Evolutionary conservation across 2,113 vertebrate species (phyloP), one percentile per base, ranked within the genome.

Genomic region (Periophthalmodon schlosseri): DNA sequence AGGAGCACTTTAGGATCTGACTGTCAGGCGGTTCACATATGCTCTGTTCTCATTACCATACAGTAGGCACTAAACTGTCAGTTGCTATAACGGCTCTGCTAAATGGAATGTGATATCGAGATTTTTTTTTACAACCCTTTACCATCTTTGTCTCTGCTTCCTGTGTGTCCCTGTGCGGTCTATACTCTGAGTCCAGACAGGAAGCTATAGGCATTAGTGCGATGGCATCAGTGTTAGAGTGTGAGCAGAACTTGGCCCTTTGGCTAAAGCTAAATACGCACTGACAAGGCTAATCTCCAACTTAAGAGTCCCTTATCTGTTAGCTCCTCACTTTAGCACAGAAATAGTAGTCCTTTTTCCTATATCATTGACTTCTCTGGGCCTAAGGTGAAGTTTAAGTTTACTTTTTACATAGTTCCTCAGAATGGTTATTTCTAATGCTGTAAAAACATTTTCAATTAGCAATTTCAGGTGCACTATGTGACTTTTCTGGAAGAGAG

Each of bases 251-350:
- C 66, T 72, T 76, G 74, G 77, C 69, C 70, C 49, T 78, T 67
- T 76, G 74, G 65, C 78, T 75, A 58, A 73, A 66, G 28, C 64
- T 69, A 64, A 68, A 84, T 75, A 81, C 70, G 65, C 69, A 58
- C 83, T 76, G 61, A 80, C 68, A 76, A 75, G 52, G 78, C 70
- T 77, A 86, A 80, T 82, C 80, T 63, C 36, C 15, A 52, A n/a
- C 63, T 79, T n/a, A 68, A 65, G 54, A 69, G 67, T 34, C 8
- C 21, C 65, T 74, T 65, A 44, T 66, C 73, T 39, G n/a, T 68
- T 65, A 28, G 70, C 60, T 47, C 78, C 72, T 78, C 56, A 78
- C 58, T 72, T 88, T 69, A 75, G 70, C 75, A 78, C 46, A 58
- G 61, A 60, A 68, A 67, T 58, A 16, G 74, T 57, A 73, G 80